Percentiles rank a stretch among this genome's conserved stretches.
Evolutionary conservation across 2,797 vertebrate genomes (phyloP).

Genomic region (Mionectes olivaceus): DNA sequence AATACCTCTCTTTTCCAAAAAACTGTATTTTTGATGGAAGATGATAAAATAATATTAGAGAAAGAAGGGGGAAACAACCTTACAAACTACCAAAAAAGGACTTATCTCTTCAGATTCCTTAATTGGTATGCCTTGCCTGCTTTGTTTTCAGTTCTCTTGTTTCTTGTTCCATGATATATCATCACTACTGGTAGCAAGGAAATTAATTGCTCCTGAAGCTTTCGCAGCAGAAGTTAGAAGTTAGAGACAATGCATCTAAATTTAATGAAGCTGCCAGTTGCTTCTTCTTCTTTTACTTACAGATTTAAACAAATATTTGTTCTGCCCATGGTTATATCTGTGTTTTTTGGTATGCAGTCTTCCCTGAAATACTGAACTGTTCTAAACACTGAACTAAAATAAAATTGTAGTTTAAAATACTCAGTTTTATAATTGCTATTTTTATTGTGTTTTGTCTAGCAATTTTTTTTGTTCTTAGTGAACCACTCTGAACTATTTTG

Average conservation of each 20-base stretch:
- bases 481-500: background rate
- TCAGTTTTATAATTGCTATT: background rate
- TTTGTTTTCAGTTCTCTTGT: slow-evolving; percentile 20
- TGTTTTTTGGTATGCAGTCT: background rate
- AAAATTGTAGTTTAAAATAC: background rate
- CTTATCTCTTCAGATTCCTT: background rate
- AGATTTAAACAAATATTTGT: background rate
- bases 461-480: background rate
- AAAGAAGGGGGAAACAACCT: background rate
- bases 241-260: slow-evolving; percentile 34
- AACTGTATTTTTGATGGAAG: background rate
- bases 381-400: background rate
- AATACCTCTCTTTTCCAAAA: background rate
- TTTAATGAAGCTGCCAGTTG: slow-evolving; percentile 54
- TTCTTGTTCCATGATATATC: slow-evolving; percentile 16
- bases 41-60: background rate
- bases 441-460: background rate
- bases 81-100: background rate
- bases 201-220: slow-evolving; percentile 50
- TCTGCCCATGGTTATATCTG: background rate
- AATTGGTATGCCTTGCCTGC: background rate
- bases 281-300: background rate
- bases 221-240: background rate
- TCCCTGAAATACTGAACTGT: background rate
- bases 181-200: background rate